Evolutionary conservation across 1,140 invertebrate species (phyloP), one percentile per base, ranked within the genome.

Genomic region (Rhyzopertha dominica): DNA sequence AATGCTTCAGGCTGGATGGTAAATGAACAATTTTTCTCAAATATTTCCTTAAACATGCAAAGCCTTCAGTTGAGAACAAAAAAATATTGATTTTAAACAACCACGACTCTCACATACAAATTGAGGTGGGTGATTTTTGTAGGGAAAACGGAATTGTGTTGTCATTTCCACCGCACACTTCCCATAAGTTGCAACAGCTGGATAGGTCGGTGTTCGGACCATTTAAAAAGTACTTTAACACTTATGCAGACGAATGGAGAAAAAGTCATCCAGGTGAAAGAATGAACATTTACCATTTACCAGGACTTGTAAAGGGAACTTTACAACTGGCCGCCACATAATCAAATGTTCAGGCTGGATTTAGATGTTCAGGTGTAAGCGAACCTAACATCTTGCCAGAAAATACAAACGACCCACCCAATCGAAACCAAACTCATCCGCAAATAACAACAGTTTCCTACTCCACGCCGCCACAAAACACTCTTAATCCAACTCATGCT

Each of bases 141-240:
- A 45, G 49, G 24, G 35, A 58, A 47, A 63, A 65, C 46, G 40
- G 55, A 30, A 45, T 60, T 8, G 28, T 46, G 9, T 5, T 65
- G 16, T 61, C 28, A 13, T 40, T 69, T n/a, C 62, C 66, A 14
- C 59, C 68, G 1, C 68, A 69, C 41, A 49, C 42, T 22, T 61
- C 58, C 1, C 59, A 67, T 46, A 43, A 48, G 16, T 29, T 70
- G 8, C 65, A 69, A 41, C 65, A 66, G 16, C 38, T 66, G 3
- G 67, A 68, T 49, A 26, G 25, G 8, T n/a, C n/a, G n/a, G n/a
- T n/a, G n/a, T n/a, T n/a, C n/a, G n/a, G n/a, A n/a, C n/a, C n/a
- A n/a, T n/a, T 26, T 8, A 26, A 26, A n/a, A 26, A 26, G n/a
- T 26, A 26, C n/a, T 26, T 26, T n/a, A 26, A 26, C n/a, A 26